Base-by-base conservation (phyloP, 2,888 invertebrate species). In the Catocala nupta region DNA sequence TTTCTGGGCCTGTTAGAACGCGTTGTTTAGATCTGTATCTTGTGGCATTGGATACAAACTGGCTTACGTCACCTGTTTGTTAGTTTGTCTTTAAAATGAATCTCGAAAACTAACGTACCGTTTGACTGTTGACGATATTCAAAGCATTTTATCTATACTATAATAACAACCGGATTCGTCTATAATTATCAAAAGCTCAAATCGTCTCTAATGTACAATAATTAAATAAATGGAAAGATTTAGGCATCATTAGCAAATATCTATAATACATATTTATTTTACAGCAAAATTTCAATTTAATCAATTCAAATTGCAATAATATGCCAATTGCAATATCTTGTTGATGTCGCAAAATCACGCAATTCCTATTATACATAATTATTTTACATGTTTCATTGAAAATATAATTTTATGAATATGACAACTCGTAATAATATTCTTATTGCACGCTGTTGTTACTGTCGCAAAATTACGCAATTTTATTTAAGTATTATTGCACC, bases 171-270 rank as follows among this genome's bases (percentile, higher is more conserved):
- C 36, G 36, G 36, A 9, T 8, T 9, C 9, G 36, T 8, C 36
- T 6, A 39, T 8, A 39, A 39, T 39, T 39, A 39, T 39, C 36
- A 39, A 39, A 39, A 39, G 36, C 36, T 39, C 36, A 13, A 44
- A 33, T 53, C 13, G 1, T 53, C 1, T 16, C 16, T 16, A 52
- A 13, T n/a, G 10, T 34, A 1, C 7, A 13, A 52, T 43, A 1
- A 11, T 33, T n/a, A 52, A 13, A 39, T 33, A 25, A 48, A 55
- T 51, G 59, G 70, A 61, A 59, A 63, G 57, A 49, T 59, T 65
- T 68, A 68, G 65, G 72, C 70, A 64, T 48, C 5, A n/a, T 47
- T 55, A 16, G 36, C 36, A 39, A 39, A 8, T 8, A 8, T 39
- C 36, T 39, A 39, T 39, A 8, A 8, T 39, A 39, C 36, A 54